These are phyloP conservation scores for Lordiphosa fenestrarum DNA, from an alignment of 2,888 invertebrate species.

Conservation along the genomic window DNA sequence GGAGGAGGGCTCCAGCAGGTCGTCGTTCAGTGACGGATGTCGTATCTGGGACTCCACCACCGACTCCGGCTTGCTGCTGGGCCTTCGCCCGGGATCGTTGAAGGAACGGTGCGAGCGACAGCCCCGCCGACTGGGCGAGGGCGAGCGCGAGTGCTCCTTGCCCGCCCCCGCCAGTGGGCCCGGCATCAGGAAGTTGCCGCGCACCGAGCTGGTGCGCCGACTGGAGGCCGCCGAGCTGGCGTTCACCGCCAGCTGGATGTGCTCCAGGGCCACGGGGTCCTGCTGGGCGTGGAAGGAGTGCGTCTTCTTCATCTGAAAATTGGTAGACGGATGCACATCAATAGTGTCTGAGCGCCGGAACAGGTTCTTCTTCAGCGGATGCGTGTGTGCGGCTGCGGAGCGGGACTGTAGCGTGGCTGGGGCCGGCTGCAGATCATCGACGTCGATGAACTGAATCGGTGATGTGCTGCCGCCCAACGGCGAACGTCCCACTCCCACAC, in stretches of 20 bases:
- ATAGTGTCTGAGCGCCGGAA: slow-evolving; percentile 80
- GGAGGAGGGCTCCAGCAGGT: slow-evolving; percentile 74
- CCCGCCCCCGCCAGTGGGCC: slow-evolving; percentile 59
- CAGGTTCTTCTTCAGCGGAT: slow-evolving; percentile 78
- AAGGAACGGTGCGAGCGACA: slow-evolving; percentile 80
- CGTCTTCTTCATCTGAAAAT: slow-evolving; percentile 80
- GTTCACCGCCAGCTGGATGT: slow-evolving; percentile 67
- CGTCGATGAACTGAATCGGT: slow-evolving; percentile 77
- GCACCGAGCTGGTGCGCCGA: slow-evolving; percentile 79
- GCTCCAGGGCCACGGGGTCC: slow-evolving; percentile 78
- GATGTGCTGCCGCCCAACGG: slow-evolving; percentile 74
- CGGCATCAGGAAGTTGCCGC: slow-evolving; percentile 79
- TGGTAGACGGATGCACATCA: slow-evolving; percentile 80
- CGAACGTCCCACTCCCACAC: slow-evolving; percentile 52
- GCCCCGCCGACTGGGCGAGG: slow-evolving; percentile 79
- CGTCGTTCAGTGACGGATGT: slow-evolving; percentile 80
- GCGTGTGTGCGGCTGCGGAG: slow-evolving; percentile 65
- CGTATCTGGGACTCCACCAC: slow-evolving; percentile 77
- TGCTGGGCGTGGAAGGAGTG: slow-evolving; percentile 80
- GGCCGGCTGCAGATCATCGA: slow-evolving; percentile 72
- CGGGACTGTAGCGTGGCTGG: slow-evolving; percentile 57
- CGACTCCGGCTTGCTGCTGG: slow-evolving; percentile 77
- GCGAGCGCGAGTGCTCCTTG: slow-evolving; percentile 78
- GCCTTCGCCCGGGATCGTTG: slow-evolving; percentile 77
- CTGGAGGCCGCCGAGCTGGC: slow-evolving; percentile 71